Evolutionary conservation across 2,113 vertebrate species (phyloP).

Genomic region (Nannospalax galili): DNA sequence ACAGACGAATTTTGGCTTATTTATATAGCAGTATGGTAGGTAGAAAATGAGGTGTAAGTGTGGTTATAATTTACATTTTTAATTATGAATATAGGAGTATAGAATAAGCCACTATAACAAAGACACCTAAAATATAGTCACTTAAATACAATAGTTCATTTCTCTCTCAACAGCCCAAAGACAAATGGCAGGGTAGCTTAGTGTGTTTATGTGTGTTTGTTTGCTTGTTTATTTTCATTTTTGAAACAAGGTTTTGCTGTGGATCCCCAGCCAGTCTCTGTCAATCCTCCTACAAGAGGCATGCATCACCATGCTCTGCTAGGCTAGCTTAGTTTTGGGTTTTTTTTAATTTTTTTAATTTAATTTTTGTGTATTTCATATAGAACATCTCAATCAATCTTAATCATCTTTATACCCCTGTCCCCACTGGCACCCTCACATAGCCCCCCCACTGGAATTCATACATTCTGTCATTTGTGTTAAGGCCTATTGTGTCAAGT

Average conservation of each 20-base stretch:
- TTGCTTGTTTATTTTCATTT: neutral
- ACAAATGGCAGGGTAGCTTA: neutral
- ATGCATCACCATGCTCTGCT: too few relatives aligned
- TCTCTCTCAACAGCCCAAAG: neutral
- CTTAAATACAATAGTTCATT: constrained; percentile 18
- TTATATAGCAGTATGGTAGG: neutral
- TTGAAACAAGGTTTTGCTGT: neutral
- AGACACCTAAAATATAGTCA: neutral
- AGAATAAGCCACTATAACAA: neutral
- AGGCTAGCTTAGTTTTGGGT: neutral
- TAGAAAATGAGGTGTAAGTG: neutral
- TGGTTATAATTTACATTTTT: neutral
- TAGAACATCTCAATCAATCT: too few relatives aligned
- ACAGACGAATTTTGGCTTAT: neutral
- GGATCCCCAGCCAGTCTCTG: neutral
- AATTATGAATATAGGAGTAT: neutral
- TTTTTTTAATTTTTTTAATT: too few relatives aligned
- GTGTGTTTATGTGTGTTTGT: too few relatives aligned
- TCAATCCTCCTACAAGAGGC: neutral
- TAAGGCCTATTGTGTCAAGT: too few relatives aligned
- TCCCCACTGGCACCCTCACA: too few relatives aligned
- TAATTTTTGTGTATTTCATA: too few relatives aligned
- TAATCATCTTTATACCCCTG: too few relatives aligned
- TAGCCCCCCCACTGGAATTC: too few relatives aligned
- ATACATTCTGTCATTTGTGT: too few relatives aligned